These are phyloP conservation scores for Todus mexicanus DNA, from an alignment of 2,797 vertebrate genomes.

Conservation along the genomic window DNA sequence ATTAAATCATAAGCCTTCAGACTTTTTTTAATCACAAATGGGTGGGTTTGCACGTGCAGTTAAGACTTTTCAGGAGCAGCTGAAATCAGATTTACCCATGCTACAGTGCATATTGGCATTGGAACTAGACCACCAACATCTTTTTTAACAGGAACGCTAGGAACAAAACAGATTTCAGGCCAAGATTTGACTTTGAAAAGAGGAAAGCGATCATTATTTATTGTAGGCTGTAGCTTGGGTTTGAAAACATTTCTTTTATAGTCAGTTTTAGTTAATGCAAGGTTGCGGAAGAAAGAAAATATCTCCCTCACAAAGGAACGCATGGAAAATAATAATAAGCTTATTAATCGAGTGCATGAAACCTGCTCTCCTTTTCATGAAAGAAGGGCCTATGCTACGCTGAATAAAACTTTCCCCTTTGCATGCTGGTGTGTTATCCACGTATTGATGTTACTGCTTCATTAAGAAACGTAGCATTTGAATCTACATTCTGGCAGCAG, in stretches of 20 bases:
- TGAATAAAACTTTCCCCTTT: constrained; percentile 57
- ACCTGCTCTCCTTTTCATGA: constrained; percentile 54
- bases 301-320: constrained; percentile 43
- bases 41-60: constrained; percentile 42
- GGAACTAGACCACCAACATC: constrained; percentile 70
- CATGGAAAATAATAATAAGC: constrained; percentile 68
- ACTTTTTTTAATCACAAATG: neutral
- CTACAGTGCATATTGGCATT: constrained; percentile 35
- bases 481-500: constrained; percentile 7
- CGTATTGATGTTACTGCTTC: constrained; percentile 36
- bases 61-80: constrained; percentile 38
- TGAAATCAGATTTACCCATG: constrained; percentile 56
- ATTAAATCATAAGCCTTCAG: constrained; percentile 48
- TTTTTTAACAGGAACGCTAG: constrained; percentile 44
- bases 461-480: constrained; percentile 15
- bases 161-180: constrained; percentile 57
- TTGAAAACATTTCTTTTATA: constrained; percentile 71
- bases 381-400: constrained; percentile 51
- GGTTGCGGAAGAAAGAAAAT: constrained; percentile 67
- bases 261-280: constrained; percentile 65
- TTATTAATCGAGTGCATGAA: constrained; percentile 58
- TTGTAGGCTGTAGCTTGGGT: constrained; percentile 59
- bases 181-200: constrained; percentile 32
- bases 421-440: constrained; percentile 31
- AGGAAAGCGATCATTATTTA: constrained; percentile 59